Percentiles rank a stretch among this genome's conserved stretches.
Evolutionary conservation across 2,888 invertebrate species (phyloP).

Genomic region (Elysia crispata): DNA sequence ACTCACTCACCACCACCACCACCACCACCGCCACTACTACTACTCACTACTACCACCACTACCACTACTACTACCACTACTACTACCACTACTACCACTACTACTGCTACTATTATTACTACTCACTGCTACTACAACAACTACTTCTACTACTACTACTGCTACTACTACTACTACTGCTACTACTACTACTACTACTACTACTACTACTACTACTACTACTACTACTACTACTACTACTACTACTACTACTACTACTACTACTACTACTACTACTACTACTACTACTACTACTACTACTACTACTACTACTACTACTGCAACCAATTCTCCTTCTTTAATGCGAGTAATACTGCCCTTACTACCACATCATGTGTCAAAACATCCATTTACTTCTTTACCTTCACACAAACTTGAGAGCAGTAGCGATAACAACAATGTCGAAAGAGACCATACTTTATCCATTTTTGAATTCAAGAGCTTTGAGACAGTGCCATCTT

Average conservation of each 20-base stretch:
- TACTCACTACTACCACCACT: neutral
- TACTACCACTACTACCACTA: neutral
- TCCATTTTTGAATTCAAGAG: too few species aligned
- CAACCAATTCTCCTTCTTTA: neutral
- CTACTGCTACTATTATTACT: too few species aligned
- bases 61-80: neutral
- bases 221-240: conserved; percentile 4
- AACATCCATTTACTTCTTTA: too few species aligned
- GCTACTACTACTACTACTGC: conserved; percentile 1
- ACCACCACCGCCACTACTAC: neutral
- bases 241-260: conserved; percentile 9
- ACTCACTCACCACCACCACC: too few species aligned
- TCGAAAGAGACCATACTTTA: too few species aligned
- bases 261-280: conserved; percentile 9
- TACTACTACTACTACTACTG: conserved; percentile 4
- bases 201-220: conserved; percentile 9
- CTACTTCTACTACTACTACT: conserved; percentile 9
- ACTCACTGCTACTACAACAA: too few species aligned
- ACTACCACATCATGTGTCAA: too few species aligned
- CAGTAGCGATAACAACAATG: too few species aligned
- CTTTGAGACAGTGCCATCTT: too few species aligned
- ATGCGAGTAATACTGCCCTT: too few species aligned
- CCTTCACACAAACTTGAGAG: too few species aligned
- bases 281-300: neutral
- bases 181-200: conserved; percentile 4